Evolutionary conservation across 2,113 vertebrate species (phyloP), one percentile per base, ranked within the genome.

Genomic region (Tragelaphus imberbis): DNA sequence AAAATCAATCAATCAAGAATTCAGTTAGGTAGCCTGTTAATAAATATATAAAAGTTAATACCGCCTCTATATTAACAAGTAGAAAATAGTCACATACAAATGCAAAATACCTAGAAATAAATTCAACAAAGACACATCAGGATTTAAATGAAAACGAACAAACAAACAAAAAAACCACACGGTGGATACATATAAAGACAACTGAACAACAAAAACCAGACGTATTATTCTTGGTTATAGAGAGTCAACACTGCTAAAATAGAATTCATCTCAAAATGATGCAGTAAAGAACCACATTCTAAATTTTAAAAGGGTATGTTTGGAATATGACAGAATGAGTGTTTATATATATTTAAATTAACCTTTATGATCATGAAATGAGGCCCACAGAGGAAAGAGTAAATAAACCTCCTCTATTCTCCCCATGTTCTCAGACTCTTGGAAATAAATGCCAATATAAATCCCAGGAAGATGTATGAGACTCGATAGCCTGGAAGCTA

Each of bases 71-170:
- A 77, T 11, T 88, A 95, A 93, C 16, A n/a, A 85, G 40, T 8
- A 91, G 40, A 96, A 94, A 95, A 95, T 17, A 77, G 6, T 30
- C 84, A 5, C n/a, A 89, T 3, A 92, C 68, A 90, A 92, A 94
- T 40, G 27, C 6, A 93, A 92, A 96, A 63, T 58, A 93, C 5
- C 30, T 71, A 90, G 68, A 93, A 95, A 90, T 61, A 87, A 93
- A 55, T 55, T 88, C 19, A 63, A 87, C 47, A 95, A 77, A 55
- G 75, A 84, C n/a, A 10, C 9, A 47, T 61, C 5, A 84, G 61
- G 7, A 12, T 25, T 51, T 90, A 53, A 90, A 53, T 8, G 5
- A 82, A 49, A 55, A 87, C 59, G 71, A 79, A 7, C 33, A 61
- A 68, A 71, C 13, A 30, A 84, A 49, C 21, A 44, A 92, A 30